Conservation (phyloP, 1,140 invertebrate species). For the Parasteatoda tepidariorum region DNA sequence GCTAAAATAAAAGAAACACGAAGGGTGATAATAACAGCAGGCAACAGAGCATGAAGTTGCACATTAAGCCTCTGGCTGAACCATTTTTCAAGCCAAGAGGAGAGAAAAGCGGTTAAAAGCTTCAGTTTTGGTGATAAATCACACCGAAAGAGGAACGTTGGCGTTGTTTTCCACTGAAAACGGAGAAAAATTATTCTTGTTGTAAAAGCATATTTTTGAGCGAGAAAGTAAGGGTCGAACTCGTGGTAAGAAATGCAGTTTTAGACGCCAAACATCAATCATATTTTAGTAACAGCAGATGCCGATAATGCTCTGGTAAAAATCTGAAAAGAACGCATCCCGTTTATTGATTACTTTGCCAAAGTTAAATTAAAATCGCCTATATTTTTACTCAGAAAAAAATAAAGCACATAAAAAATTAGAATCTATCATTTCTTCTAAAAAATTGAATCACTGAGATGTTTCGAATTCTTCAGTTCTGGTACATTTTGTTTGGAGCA, state of each 20-base stretch:
- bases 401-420: too few species aligned
- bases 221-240: not conserved
- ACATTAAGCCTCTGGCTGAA: slow-evolving; percentile 9
- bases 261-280: not conserved
- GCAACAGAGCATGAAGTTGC: slow-evolving; percentile 33
- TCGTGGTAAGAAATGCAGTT: not conserved
- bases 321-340: not conserved
- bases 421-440: too few species aligned
- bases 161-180: not conserved
- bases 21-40: slow-evolving; percentile 22
- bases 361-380: too few species aligned
- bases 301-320: not conserved
- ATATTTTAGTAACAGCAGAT: slow-evolving; percentile 3
- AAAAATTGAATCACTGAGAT: too few species aligned
- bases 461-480: too few species aligned
- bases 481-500: too few species aligned
- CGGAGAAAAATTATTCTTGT: not conserved
- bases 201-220: not conserved
- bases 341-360: not conserved
- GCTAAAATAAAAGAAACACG: slow-evolving; percentile 28
- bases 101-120: slow-evolving; percentile 20
- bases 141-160: slow-evolving; percentile 9
- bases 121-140: slow-evolving; percentile 34
- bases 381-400: too few species aligned
- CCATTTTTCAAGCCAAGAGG: slow-evolving; percentile 21